These are phyloP conservation scores for Zaprionus tsacasi DNA, from an alignment of 1,140 invertebrate species.

Conservation along the genomic window DNA sequence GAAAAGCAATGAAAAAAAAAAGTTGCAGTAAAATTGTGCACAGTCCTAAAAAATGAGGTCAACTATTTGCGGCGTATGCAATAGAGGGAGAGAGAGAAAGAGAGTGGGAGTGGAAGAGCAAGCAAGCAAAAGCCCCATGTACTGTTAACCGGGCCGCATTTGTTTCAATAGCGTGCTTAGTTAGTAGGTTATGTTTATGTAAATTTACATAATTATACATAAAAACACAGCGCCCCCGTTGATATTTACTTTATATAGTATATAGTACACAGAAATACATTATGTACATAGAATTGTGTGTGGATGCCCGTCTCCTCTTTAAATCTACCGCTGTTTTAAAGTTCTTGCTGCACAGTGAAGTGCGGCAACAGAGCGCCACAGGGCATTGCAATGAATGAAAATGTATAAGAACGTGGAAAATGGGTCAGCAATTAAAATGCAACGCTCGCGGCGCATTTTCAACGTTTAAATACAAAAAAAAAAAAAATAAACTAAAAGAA, in stretches of 20 bases:
- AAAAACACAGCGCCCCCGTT: conserved; percentile 19
- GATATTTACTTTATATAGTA: conserved; percentile 14
- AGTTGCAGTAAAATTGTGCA: conserved; percentile 78
- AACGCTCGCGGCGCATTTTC: conserved; percentile 45
- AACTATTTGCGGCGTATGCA: conserved; percentile 64
- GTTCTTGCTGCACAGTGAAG: conserved; percentile 29
- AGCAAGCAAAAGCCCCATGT: conserved; percentile 3
- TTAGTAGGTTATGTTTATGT: conserved; percentile 80
- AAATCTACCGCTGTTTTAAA: conserved; percentile 33
- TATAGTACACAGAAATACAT: conserved; percentile 27
- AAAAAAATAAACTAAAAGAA: background rate
- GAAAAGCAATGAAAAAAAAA: conserved; percentile 46
- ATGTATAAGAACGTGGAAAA: conserved; percentile 38
- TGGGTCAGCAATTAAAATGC: conserved; percentile 52
- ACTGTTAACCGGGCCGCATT: conserved; percentile 52
- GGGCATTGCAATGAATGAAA: conserved; percentile 20
- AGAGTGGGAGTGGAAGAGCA: conserved; percentile 1
- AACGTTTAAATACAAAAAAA: conserved; percentile 32
- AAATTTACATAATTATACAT: conserved; percentile 78
- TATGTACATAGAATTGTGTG: conserved; percentile 3
- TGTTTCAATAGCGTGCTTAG: conserved; percentile 79
- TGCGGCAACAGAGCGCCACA: conserved; percentile 26
- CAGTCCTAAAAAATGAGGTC: conserved; percentile 76
- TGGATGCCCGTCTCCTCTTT: conserved; percentile 20
- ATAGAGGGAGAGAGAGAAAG: conserved; percentile 10